Evolutionary conservation across 2,113 vertebrate species (phyloP).

Genomic region (Elephas maximus): DNA sequence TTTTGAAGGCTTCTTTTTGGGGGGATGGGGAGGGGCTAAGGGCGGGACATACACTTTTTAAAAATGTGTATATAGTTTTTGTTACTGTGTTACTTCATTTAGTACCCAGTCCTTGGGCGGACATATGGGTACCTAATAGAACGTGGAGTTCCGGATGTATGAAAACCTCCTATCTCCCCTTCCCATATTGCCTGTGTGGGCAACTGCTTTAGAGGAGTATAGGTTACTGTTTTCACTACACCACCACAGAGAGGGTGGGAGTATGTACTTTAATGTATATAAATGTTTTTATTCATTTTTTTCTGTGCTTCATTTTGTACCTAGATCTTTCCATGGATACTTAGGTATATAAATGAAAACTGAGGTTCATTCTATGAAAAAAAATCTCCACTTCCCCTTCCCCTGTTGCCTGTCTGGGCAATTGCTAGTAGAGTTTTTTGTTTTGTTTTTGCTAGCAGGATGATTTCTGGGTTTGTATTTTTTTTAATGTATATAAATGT

Average conservation of each 20-base stretch:
- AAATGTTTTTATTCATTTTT: constrained; percentile 57
- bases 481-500: neutral
- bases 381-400: constrained; percentile 72
- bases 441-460: neutral
- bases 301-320: constrained; percentile 70
- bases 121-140: constrained; percentile 20
- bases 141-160: constrained; percentile 72
- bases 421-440: neutral
- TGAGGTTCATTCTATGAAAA: constrained; percentile 80
- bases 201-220: constrained; percentile 54
- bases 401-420: constrained; percentile 73
- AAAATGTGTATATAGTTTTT: constrained; percentile 51
- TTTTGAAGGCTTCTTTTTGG: neutral
- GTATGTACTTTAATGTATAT: constrained; percentile 68
- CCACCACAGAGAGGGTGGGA: neutral
- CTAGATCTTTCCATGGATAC: constrained; percentile 57
- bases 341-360: constrained; percentile 74
- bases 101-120: constrained; percentile 55
- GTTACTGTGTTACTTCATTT: constrained; percentile 55
- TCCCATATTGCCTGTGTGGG: constrained; percentile 63
- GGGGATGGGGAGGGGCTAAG: neutral
- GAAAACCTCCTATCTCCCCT: constrained; percentile 71
- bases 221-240: neutral
- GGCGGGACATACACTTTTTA: neutral
- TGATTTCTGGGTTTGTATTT: constrained; percentile 29